Evolutionary conservation across 2,113 vertebrate genomes (phyloP).

Genomic region (Fregata magnificens): DNA sequence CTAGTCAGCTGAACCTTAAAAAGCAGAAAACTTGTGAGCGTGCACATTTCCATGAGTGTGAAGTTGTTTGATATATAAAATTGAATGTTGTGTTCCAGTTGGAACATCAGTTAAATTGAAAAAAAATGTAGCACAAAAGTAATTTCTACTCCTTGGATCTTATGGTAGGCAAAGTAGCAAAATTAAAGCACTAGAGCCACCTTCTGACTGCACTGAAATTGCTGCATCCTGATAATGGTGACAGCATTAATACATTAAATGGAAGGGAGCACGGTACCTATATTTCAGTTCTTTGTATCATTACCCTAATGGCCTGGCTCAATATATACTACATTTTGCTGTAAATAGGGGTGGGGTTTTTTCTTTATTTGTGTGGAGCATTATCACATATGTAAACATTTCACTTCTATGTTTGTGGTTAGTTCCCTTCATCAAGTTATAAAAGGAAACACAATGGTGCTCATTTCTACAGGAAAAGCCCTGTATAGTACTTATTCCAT

Average conservation of each 20-base stretch:
- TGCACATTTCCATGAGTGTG: neutral
- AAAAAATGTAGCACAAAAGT: conserved; percentile 52
- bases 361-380: neutral
- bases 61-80: conserved; percentile 46
- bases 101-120: conserved; percentile 55
- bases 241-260: conserved; percentile 36
- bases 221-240: conserved; percentile 61
- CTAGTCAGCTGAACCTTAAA: conserved; percentile 35
- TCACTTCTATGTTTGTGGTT: neutral
- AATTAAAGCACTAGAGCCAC: conserved; percentile 86
- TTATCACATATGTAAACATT: neutral
- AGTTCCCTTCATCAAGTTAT: neutral
- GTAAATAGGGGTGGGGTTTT: neutral
- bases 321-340: neutral
- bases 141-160: conserved; percentile 64
- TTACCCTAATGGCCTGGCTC: conserved; percentile 49
- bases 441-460: neutral
- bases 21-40: neutral
- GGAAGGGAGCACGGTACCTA: neutral
- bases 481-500: neutral
- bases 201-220: conserved; percentile 80
- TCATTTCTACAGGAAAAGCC: neutral
- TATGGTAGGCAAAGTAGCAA: conserved; percentile 65
- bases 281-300: conserved; percentile 52
- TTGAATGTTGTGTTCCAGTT: conserved; percentile 55